phyloP scores from a whole-genome alignment of 2,113 vertebrate genomes.

The Sebastes fasciatus region DNA sequence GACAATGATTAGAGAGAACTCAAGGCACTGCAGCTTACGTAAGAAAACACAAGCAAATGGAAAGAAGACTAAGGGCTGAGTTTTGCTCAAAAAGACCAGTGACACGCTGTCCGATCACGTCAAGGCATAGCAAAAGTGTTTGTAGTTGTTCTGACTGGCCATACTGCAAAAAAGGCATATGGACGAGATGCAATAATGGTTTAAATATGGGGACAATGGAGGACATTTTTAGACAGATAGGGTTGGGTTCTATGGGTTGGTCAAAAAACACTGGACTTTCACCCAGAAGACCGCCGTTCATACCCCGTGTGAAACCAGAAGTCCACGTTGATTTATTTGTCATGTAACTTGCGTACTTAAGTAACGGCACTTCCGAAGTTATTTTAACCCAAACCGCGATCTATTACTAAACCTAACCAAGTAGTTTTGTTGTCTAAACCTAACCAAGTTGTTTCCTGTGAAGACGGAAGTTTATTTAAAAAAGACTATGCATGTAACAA shows the following conservation, averaged over 20 bases:
- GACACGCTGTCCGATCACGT: background rate
- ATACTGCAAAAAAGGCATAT: background rate
- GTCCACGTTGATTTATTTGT: too few relatives aligned
- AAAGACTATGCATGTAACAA: too few relatives aligned
- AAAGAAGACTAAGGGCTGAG: background rate
- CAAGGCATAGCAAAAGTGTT: background rate
- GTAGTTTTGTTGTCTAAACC: too few relatives aligned
- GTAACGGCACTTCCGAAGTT: too few relatives aligned
- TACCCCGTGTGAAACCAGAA: too few relatives aligned
- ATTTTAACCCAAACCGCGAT: too few relatives aligned
- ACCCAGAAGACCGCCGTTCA: too few relatives aligned
- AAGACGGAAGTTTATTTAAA: too few relatives aligned
- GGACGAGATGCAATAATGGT: background rate
- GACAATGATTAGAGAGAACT: slow-evolving; percentile 19
- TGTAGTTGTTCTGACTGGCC: background rate
- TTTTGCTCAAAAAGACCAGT: background rate
- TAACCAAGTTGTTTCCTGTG: too few relatives aligned
- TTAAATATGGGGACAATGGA: background rate
- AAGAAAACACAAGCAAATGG: background rate
- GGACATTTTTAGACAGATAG: background rate
- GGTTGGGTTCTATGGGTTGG: too few relatives aligned
- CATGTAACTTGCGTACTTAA: too few relatives aligned
- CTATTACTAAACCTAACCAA: too few relatives aligned
- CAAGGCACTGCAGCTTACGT: background rate
- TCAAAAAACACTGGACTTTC: background rate